phyloP scores from a whole-genome alignment of 2,888 invertebrate species.

The Anoplius nigerrimus region DNA sequence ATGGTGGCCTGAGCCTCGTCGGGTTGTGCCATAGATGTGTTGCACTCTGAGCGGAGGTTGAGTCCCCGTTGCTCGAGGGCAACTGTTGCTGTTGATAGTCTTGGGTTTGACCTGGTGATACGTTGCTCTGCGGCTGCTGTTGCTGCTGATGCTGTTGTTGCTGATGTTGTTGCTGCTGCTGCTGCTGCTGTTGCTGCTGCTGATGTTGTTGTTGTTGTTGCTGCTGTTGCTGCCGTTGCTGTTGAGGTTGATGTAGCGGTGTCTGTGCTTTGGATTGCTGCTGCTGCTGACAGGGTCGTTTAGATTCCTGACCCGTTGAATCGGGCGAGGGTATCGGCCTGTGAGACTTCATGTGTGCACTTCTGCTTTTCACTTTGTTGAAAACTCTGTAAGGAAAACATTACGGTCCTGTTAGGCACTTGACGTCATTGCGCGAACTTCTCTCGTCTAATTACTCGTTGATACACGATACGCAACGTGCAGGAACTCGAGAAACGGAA shows the following conservation, averaged over 20 bases:
- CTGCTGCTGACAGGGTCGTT: conserved; percentile 67
- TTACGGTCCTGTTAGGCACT: no score
- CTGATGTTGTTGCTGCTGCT: conserved; percentile 35
- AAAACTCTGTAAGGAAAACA: conserved; percentile 87
- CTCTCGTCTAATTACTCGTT: no score
- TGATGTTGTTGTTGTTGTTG: conserved; percentile 38
- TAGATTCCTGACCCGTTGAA: conserved; percentile 84
- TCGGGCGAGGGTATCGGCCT: conserved; percentile 84
- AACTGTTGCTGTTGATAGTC: conserved; percentile 63
- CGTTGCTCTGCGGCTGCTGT: conserved; percentile 51
- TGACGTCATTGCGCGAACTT: no score
- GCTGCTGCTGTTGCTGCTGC: conserved; percentile 46
- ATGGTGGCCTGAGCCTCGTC: conserved; percentile 72
- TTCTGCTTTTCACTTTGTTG: conserved; percentile 98
- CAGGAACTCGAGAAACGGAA: no score
- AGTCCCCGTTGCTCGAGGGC: conserved; percentile 56
- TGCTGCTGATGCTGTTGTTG: conserved; percentile 50
- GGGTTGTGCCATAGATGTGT: conserved; percentile 73
- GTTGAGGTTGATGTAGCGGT: conserved; percentile 43
- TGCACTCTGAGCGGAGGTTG: conserved; percentile 58
- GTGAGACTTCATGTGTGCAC: conserved; percentile 99
- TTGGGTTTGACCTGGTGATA: conserved; percentile 48
- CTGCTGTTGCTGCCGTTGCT: conserved; percentile 46
- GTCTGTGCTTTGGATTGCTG: conserved; percentile 52
- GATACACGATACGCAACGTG: no score